These are phyloP conservation scores for Ornithoptera priamus DNA, from an alignment of 2,888 invertebrate species.

Conservation along the genomic window DNA sequence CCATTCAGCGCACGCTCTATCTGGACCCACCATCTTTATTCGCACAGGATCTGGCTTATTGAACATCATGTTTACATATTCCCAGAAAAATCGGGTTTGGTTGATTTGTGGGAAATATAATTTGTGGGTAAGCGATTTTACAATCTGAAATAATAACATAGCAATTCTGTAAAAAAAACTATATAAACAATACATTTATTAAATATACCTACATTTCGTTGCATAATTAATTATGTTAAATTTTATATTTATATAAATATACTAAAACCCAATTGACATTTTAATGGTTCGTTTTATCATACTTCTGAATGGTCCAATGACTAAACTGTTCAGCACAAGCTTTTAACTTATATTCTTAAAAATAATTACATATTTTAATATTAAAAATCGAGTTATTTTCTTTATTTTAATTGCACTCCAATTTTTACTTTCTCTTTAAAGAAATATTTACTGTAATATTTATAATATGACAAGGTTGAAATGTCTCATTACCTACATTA, in stretches of 20 bases:
- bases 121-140: not conserved
- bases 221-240: conserved; percentile 9
- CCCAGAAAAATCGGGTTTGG: conserved; percentile 68
- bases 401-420: too few relatives aligned
- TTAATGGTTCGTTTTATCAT: not conserved
- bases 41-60: conserved; percentile 85
- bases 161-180: not conserved
- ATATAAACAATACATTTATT: not conserved
- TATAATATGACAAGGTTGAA: too few relatives aligned
- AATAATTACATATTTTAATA: too few relatives aligned
- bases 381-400: too few relatives aligned
- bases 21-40: conserved; percentile 88
- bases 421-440: too few relatives aligned
- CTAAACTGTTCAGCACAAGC: too few relatives aligned
- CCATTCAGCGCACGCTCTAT: conserved; percentile 97
- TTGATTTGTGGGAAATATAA: conserved; percentile 9
- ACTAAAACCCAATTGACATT: not conserved
- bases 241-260: not conserved
- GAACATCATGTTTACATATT: conserved; percentile 82
- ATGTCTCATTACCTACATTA: too few relatives aligned
- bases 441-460: too few relatives aligned
- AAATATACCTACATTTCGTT: conserved; percentile 19
- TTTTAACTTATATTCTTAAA: too few relatives aligned
- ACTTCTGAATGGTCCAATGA: not conserved
- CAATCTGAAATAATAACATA: conserved; percentile 9